These are phyloP conservation scores for Lepisosteus osseus DNA, from an alignment of 2,113 vertebrate genomes.

Conservation along the genomic window DNA sequence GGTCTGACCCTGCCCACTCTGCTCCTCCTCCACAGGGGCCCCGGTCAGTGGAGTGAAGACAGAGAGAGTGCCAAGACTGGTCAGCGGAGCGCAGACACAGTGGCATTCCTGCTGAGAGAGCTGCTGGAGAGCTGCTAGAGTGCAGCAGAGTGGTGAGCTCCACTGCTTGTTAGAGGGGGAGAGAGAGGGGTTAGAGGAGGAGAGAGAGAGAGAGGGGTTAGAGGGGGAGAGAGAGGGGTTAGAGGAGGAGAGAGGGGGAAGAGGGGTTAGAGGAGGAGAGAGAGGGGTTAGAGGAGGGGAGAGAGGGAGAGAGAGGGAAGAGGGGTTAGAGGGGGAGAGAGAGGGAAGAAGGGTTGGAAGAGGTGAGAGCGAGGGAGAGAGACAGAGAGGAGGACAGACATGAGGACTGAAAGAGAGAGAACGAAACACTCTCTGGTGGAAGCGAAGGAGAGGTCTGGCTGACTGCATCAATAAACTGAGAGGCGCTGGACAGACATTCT, in stretches of 20 bases:
- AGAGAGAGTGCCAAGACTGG: too few relatives aligned
- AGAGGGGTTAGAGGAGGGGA: background rate
- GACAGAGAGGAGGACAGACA: background rate
- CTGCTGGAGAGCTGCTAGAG: too few relatives aligned
- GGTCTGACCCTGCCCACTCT: too few relatives aligned
- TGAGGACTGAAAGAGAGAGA: background rate
- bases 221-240: background rate
- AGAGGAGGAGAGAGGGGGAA: background rate
- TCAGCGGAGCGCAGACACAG: too few relatives aligned
- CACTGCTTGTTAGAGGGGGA: background rate
- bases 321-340: too few relatives aligned
- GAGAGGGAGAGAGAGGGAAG: conserved; percentile 1
- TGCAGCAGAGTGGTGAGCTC: too few relatives aligned
- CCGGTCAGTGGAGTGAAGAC: too few relatives aligned
- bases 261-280: too few relatives aligned
- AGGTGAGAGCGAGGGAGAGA: background rate
- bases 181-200: background rate
- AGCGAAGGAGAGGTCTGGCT: background rate
- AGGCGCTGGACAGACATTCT: background rate
- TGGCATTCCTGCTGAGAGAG: too few relatives aligned
- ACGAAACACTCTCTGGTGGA: background rate
- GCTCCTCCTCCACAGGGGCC: too few relatives aligned
- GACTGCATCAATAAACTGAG: background rate
- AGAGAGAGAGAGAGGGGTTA: background rate
- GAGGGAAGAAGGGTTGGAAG: too few relatives aligned